A percentile compares a stretch with the other conserved stretches of the same genome.
Evolutionary conservation across 2,797 vertebrate species (phyloP).

Genomic region (Hirundo rustica): DNA sequence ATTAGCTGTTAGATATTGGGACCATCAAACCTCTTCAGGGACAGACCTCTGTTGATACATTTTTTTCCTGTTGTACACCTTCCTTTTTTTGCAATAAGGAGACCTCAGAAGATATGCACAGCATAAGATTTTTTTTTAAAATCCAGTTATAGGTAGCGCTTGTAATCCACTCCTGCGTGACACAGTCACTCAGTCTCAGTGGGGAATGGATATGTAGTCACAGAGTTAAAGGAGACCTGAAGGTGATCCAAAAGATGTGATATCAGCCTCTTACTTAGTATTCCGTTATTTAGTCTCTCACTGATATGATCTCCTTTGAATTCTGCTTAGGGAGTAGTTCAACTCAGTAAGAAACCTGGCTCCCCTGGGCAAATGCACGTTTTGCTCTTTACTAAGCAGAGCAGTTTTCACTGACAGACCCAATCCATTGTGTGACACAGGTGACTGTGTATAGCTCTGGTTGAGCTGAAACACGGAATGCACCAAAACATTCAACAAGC

Average conservation of each 20-base stretch:
- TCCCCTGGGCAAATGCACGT: background rate
- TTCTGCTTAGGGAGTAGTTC: background rate
- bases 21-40: background rate
- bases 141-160: background rate
- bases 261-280: background rate
- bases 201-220: background rate
- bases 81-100: background rate
- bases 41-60: background rate
- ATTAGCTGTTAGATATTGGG: background rate
- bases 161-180: background rate
- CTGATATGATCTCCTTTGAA: background rate
- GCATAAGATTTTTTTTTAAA: rapidly evolving
- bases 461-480: background rate
- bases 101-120: background rate
- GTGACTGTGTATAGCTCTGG: background rate
- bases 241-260: background rate
- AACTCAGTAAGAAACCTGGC: background rate
- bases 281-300: background rate
- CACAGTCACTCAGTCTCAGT: background rate
- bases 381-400: background rate
- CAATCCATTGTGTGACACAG: background rate
- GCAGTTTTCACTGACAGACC: background rate
- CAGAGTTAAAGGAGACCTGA: background rate
- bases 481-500: background rate
- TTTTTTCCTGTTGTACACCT: background rate